Base-by-base conservation (phyloP, 2,113 vertebrate species). In the Dinomys branickii region DNA sequence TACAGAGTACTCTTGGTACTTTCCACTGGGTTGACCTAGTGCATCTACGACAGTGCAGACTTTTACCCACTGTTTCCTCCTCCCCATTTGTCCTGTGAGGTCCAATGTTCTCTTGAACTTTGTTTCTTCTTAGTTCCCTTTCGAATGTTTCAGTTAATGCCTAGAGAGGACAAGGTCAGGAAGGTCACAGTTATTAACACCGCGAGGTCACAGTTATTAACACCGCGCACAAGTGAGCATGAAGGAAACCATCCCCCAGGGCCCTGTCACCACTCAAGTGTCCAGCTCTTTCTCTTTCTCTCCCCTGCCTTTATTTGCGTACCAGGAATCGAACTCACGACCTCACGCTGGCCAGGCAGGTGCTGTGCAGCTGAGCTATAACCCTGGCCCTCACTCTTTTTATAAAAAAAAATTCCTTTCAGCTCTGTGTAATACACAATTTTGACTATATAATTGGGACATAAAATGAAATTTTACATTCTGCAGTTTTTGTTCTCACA, bases 61-160 rank as follows among this genome's bases (percentile, higher is more conserved):
- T 97, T 98, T 97, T 97, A 97, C 98, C 96, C 96, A 98, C 98
- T 98, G 83, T 97, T 97, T 97, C 92, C 97, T 98, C 99, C 24
- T 95, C 93, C 24, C 98, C 97, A 59, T 98, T 98, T 56, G 98
- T 98, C 91, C 97, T 96, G 85, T 98, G 97, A 28, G 99, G 93
- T 67, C 98, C 98, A 10, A 87, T 54, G 85, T 89, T 98, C 96
- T 99, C 98, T 96, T 97, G 98, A 33, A 98, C 98, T 98, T 99
- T 98, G 83, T 98, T 98, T 98, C 98, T 98, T 97, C 98, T 98
- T 88, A 99, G 71, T 96, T 99, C 99, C 77, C 98, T 98, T 98
- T 99, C 98, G 61, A 99, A 99, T 90, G 98, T 98, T 85, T 98
- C 98, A 50, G 94, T 98, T 44, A 99, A 90, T 75, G 97, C 85